Base-by-base conservation (phyloP, 2,888 invertebrate genomes). In the Drosophila quasianomalipes region DNA sequence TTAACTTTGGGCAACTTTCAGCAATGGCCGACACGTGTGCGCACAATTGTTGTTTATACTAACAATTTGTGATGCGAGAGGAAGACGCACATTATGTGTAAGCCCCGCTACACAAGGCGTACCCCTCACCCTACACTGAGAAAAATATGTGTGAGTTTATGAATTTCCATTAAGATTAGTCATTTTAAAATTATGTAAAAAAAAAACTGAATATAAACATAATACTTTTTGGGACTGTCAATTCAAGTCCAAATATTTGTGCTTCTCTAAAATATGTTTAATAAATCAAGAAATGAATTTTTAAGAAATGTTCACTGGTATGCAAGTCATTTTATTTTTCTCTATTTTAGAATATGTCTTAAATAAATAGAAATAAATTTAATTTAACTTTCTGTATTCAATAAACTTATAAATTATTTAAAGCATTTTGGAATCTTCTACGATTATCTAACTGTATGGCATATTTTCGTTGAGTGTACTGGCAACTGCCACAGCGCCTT, bases 1-100 rank as follows among this genome's bases (percentile, higher is more conserved):
- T 70, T 63, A 58, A 71, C 71, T 64, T 47, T 22, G 44, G 41
- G 10, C 67, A 78, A 68, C 77, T 69, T 58, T n/a, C 51, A 44
- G 78, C 85, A 81, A 80, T 81, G 87, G 85, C 77, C 68, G 91
- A 49, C 92, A 92, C 92, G 92, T 92, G 92, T 65, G 70, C 72
- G 82, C 79, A 78, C 92, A 92, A 91, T 91, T 91, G 88, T 91
- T 92, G 92, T 92, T 92, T 92, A 92, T 92, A 86, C 92, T 89
- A 92, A 92, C 88, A 92, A 92, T 92, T 92, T 92, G 92, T 89
- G 91, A 57, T 57, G 57, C 85, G 79, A 73, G 58, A 76, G 81
- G 78, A 83, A 79, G 80, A 75, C 81, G 81, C 81, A 77, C 81
- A 84, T 84, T 86, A 86, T 72, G 60, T 53, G 19, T 16, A 57